Conservation (phyloP, 2,113 vertebrate species). For the Phyllopteryx taeniolatus region DNA sequence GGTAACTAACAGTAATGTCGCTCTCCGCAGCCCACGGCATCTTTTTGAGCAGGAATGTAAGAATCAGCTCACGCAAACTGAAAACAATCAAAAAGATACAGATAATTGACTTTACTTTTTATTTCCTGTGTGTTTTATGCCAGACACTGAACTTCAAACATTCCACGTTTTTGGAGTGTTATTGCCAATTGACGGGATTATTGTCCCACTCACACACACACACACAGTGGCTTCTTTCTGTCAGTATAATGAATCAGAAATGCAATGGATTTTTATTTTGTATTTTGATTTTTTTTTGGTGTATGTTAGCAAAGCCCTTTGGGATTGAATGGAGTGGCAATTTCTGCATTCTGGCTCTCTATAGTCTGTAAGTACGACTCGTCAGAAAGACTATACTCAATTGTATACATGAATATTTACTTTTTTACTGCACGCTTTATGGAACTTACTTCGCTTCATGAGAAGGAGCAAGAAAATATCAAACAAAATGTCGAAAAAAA, state of each 20-base stretch:
- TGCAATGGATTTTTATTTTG: slow-evolving; percentile 80
- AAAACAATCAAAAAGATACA: slow-evolving; percentile 59
- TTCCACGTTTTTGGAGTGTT: slow-evolving; percentile 12
- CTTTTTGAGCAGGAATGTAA: slow-evolving; percentile 68
- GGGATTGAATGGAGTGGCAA: slow-evolving; percentile 80
- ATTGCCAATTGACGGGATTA: slow-evolving; percentile 29
- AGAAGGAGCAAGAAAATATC: slow-evolving; percentile 69
- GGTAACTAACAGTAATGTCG: slow-evolving; percentile 38
- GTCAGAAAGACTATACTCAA: slow-evolving; percentile 89
- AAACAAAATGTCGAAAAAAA: slow-evolving; percentile 71
- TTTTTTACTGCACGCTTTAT: slow-evolving; percentile 97
- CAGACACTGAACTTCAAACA: neutral
- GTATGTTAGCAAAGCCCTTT: slow-evolving; percentile 78
- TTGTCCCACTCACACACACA: neutral
- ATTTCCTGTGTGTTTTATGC: neutral
- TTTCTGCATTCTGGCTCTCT: slow-evolving; percentile 83
- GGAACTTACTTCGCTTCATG: slow-evolving; percentile 80
- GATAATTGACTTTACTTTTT: neutral
- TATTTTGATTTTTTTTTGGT: slow-evolving; percentile 15
- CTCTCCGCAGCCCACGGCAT: slow-evolving; percentile 45
- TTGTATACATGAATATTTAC: slow-evolving; percentile 92
- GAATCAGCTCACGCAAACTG: slow-evolving; percentile 59
- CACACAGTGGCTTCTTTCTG: too few relatives aligned
- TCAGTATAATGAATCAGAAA: slow-evolving; percentile 49
- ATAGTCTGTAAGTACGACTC: slow-evolving; percentile 96